Base-by-base conservation (phyloP, 2,113 vertebrate genomes). In the Engystomops pustulosus region DNA sequence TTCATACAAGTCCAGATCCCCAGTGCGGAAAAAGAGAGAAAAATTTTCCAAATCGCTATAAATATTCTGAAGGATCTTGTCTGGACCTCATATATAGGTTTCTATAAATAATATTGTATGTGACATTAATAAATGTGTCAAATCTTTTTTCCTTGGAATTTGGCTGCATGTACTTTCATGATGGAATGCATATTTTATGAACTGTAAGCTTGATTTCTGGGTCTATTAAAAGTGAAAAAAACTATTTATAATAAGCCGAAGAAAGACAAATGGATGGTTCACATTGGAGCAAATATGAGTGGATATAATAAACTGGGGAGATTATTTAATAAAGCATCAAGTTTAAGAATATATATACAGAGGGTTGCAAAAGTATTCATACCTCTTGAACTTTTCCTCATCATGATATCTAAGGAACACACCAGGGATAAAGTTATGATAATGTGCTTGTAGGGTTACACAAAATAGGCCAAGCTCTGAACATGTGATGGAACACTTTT, bases 181-280 rank as follows among this genome's bases (percentile, higher is more conserved):
- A 65, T 32, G 27, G 27, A 67, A 36, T 36, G 7, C 30, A 67
- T 36, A 36, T 36, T 67, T 67, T 34, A 67, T 65, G 25, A 32
- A 18, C 27, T 65, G 60, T 1, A 30, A 2, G 12, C 30, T 62
- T 58, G n/a, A 58, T 23, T 58, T 58, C n/a, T 27, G 11, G 58
- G 58, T 62, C 32, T 67, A 67, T 10, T 65, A 65, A 34, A 65
- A 65, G 60, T 32, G 18, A 65, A 65, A 65, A 65, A 65, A 65
- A 65, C 30, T 20, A 34, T 20, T 67, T 36, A 36, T 18, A 62
- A 30, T 30, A 36, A 65, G 60, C 25, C 60, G 17, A 65, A 6
- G 15, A 65, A 36, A 9, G 27, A 34, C 27, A 65, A 15, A 67
- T 34, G 6, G 30, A 67, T 18, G 32, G 62, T 36, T 36, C 36